phyloP scores from a whole-genome alignment of 2,797 vertebrate species.

The Enteromius fasciolatus region DNA sequence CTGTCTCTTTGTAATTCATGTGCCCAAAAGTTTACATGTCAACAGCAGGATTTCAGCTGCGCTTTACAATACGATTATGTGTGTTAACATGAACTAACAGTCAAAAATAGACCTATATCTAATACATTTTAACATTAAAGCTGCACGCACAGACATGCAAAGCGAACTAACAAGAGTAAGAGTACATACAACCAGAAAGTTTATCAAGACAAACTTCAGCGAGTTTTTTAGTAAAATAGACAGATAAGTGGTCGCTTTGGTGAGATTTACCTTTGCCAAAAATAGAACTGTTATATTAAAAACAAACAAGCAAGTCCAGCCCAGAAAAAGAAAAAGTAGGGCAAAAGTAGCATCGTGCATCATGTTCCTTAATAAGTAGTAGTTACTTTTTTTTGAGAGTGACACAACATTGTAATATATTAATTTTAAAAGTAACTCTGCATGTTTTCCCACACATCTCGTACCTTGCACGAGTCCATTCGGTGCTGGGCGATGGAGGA shows the following conservation, averaged over 20 bases:
- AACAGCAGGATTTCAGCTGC: not conserved
- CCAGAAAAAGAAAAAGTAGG: not conserved
- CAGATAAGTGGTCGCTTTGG: not conserved
- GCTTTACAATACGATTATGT: not conserved
- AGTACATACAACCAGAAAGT: not conserved
- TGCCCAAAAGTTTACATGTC: constrained; percentile 36
- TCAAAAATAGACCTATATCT: not conserved
- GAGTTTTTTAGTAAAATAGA: not conserved
- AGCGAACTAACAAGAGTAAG: not conserved
- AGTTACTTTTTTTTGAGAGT: not conserved
- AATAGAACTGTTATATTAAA: not conserved
- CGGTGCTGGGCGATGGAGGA: constrained; percentile 86
- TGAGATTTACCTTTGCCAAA: not conserved
- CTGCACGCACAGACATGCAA: not conserved
- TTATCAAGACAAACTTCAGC: constrained; percentile 2
- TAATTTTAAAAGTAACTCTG: not conserved
- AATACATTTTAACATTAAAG: not conserved
- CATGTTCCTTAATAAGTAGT: not conserved
- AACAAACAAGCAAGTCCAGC: not conserved
- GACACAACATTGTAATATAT: not conserved
- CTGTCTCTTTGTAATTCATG: constrained; percentile 39
- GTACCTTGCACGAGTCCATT: constrained; percentile 85
- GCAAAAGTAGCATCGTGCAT: not conserved
- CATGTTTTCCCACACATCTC: constrained; percentile 28
- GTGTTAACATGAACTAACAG: not conserved